Percentiles rank a stretch among this genome's conserved stretches.
These are phyloP conservation scores for Tenthredo amoena DNA, from an alignment of 2,888 invertebrate genomes.

Conservation along the genomic window DNA sequence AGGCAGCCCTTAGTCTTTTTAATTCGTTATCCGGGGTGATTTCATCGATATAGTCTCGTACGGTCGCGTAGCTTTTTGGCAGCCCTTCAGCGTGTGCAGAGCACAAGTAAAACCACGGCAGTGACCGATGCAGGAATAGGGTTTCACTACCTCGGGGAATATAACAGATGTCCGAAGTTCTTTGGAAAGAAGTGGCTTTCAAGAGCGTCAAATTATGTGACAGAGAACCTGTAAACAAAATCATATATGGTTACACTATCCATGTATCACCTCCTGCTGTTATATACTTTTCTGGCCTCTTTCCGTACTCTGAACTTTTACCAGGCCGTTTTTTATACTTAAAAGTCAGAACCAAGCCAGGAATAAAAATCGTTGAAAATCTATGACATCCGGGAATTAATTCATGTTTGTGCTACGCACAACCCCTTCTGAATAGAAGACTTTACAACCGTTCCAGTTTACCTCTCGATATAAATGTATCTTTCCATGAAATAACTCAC, in stretches of 20 bases:
- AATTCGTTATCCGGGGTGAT: background rate
- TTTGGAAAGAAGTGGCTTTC: background rate
- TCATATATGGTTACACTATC: background rate
- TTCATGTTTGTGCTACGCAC: background rate
- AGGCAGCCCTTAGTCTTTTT: background rate
- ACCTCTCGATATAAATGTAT: background rate
- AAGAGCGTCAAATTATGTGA: slow-evolving; percentile 12
- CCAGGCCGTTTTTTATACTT: background rate
- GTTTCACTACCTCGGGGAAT: background rate
- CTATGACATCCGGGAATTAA: background rate
- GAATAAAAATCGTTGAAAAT: background rate
- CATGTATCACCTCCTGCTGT: background rate
- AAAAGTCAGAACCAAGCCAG: background rate
- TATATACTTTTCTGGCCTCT: background rate
- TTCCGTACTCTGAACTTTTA: background rate
- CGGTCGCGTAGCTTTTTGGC: slow-evolving; percentile 7
- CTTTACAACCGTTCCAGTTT: background rate
- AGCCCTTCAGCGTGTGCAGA: slow-evolving; percentile 26
- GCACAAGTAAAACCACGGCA: background rate
- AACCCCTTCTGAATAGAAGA: background rate
- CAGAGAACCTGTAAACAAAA: background rate
- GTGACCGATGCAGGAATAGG: background rate
- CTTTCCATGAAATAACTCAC: background rate
- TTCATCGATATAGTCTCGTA: background rate
- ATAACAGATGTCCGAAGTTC: background rate